phyloP scores from a whole-genome alignment of 2,888 invertebrate species.

The Tetragonisca angustula region DNA sequence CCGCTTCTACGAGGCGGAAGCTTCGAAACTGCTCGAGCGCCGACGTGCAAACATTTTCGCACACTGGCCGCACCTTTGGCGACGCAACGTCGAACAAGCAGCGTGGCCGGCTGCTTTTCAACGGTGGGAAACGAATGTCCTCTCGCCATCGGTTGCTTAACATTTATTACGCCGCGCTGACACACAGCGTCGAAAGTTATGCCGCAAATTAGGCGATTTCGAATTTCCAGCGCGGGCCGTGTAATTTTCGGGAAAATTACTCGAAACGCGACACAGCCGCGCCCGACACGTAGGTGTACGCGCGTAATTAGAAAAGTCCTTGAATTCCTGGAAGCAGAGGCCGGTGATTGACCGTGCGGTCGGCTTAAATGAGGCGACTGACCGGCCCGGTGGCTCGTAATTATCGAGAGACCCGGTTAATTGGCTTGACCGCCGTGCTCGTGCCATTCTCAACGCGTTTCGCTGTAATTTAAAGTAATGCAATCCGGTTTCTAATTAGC shows the following conservation, averaged over 20 bases:
- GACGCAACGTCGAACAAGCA: not conserved
- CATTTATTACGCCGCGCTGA: conserved; percentile 11
- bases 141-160: conserved; percentile 9
- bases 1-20: conserved; percentile 24
- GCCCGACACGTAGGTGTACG: conserved; percentile 3
- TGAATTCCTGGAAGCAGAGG: conserved; percentile 38
- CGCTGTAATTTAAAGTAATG: conserved; percentile 67
- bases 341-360: conserved; percentile 56
- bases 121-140: conserved; percentile 9
- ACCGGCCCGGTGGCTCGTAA: conserved; percentile 59
- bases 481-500: conserved; percentile 68
- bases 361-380: conserved; percentile 62
- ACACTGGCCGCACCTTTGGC: not conserved
- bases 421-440: conserved; percentile 65
- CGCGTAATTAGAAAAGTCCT: conserved; percentile 55
- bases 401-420: conserved; percentile 70
- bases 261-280: not conserved
- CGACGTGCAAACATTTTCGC: conserved; percentile 33
- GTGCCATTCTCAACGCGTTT: conserved; percentile 55
- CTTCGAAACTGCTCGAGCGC: conserved; percentile 17
- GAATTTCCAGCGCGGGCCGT: not conserved
- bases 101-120: conserved; percentile 1
- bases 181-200: not conserved
- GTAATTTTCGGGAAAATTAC: conserved; percentile 23
- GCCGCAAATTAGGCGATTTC: conserved; percentile 10